These are phyloP conservation scores for Cancer borealis DNA, from an alignment of 2,888 invertebrate genomes.

Conservation along the genomic window DNA sequence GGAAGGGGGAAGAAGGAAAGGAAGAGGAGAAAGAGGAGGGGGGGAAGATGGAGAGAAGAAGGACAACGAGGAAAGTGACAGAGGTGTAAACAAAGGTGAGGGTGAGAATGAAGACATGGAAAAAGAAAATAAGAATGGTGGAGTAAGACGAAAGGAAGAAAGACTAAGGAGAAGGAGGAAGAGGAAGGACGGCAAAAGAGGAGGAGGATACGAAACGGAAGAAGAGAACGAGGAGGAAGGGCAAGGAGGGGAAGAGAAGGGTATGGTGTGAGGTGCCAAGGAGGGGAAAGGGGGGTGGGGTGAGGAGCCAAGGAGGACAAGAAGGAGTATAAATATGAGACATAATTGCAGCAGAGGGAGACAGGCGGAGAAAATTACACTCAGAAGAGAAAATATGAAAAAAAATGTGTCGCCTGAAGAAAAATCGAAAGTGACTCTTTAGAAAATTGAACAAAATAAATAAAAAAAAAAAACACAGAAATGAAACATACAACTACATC, in stretches of 20 bases:
- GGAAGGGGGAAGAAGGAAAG: slow-evolving; percentile 4
- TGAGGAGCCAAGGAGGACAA: background rate
- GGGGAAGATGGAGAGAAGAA: no score
- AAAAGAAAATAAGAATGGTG: no score
- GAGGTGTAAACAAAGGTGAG: background rate
- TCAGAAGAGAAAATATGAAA: background rate
- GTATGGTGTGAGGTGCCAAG: background rate
- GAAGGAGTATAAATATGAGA: background rate
- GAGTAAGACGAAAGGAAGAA: no score
- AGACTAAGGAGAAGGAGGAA: background rate
- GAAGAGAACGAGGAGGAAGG: background rate
- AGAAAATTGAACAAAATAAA: background rate
- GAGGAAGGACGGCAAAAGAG: background rate
- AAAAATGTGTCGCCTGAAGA: no score
- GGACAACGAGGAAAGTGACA: background rate
- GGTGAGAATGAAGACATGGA: background rate
- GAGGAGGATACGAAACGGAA: background rate
- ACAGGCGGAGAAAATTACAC: background rate
- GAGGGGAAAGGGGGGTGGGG: background rate
- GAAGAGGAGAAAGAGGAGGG: background rate
- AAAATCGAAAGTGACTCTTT: background rate
- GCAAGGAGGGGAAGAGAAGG: background rate
- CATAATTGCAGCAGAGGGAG: background rate
- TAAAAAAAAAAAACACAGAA: background rate
- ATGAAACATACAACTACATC: no score